These are phyloP conservation scores for Patella depressa DNA, from an alignment of 2,888 invertebrate species.

Conservation along the genomic window DNA sequence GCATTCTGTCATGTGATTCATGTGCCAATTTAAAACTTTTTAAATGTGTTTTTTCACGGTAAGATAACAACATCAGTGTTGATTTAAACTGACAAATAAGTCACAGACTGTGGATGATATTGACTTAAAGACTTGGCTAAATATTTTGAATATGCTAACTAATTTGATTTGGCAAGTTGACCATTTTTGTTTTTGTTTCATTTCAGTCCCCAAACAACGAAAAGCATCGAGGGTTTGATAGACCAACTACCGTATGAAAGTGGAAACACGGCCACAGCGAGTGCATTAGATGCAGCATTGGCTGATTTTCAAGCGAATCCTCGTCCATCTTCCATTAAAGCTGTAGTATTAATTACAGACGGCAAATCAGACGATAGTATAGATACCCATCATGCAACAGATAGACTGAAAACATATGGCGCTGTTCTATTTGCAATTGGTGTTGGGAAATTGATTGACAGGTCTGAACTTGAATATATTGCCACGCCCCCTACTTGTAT, in stretches of 20 bases:
- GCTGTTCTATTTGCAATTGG: constrained; percentile 51
- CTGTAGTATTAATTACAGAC: constrained; percentile 50
- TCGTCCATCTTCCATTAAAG: constrained; percentile 22
- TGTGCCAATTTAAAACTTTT: too few species aligned
- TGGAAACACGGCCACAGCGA: not conserved
- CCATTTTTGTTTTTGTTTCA: not conserved
- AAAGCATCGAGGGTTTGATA: not conserved
- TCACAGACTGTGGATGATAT: too few species aligned
- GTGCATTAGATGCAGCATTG: not conserved
- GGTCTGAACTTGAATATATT: constrained; percentile 41
- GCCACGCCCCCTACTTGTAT: constrained; percentile 50
- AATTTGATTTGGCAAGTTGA: too few species aligned
- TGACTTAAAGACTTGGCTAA: too few species aligned
- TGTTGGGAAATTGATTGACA: constrained; percentile 42
- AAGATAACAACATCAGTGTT: too few species aligned
- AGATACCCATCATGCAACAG: constrained; percentile 42
- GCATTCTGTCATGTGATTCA: too few species aligned
- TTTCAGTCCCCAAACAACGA: not conserved
- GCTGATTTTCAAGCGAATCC: not conserved
- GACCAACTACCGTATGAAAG: not conserved
- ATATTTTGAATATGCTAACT: too few species aligned
- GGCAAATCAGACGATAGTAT: constrained; percentile 44
- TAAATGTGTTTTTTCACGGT: too few species aligned
- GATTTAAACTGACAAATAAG: too few species aligned
- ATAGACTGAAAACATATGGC: constrained; percentile 31